Conservation (phyloP, 2,888 invertebrate genomes). For the Stenchaetothrips biformis region DNA sequence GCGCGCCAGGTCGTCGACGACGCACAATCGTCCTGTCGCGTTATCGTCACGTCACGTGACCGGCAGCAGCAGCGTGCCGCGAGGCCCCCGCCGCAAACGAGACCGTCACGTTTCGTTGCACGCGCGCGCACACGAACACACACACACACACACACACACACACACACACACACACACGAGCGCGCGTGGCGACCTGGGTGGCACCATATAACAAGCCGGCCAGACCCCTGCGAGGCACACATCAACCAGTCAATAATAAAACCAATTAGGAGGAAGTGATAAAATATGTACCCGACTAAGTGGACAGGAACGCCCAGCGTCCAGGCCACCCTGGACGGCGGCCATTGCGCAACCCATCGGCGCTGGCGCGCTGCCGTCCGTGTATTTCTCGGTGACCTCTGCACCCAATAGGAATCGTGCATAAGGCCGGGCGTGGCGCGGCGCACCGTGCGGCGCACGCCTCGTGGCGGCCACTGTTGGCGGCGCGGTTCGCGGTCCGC, state of each 20-base stretch:
- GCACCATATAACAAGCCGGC: not conserved
- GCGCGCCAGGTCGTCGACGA: not conserved
- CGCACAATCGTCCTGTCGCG: not conserved
- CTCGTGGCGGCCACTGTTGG: too few relatives aligned
- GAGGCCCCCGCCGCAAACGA: not conserved
- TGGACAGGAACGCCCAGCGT: not conserved
- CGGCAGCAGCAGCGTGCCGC: not conserved
- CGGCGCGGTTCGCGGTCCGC: not conserved
- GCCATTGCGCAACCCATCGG: not conserved
- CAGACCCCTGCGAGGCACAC: not conserved
- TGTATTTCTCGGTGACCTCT: slow-evolving; percentile 13
- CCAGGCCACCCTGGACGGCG: too few relatives aligned
- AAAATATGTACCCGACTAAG: not conserved
- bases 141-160: too few relatives aligned
- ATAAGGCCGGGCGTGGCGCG: not conserved
- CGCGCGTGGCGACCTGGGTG: too few relatives aligned
- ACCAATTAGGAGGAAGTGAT: too few relatives aligned
- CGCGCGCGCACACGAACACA: too few relatives aligned
- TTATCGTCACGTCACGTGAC: not conserved
- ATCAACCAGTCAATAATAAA: too few relatives aligned
- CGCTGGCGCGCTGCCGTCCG: not conserved
- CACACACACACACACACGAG: too few relatives aligned
- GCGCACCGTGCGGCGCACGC: not conserved
- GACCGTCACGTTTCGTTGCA: not conserved
- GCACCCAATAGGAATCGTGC: slow-evolving; percentile 20